A percentile compares a stretch with the other conserved stretches of the same genome.
Conservation (phyloP, 2,888 invertebrate species). For the Pandemis corylana region DNA sequence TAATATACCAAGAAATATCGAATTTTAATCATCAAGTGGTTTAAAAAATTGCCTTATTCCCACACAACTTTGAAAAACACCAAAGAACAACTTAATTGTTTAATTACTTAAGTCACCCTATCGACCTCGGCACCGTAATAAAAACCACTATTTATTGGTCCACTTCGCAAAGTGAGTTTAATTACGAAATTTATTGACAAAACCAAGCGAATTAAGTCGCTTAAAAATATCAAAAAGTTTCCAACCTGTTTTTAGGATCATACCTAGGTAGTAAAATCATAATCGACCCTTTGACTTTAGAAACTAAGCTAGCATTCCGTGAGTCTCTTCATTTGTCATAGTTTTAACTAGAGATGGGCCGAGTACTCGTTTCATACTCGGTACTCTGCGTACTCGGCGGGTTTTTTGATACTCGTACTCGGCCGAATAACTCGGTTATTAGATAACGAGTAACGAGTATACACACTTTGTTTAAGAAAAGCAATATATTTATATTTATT, state of each 20-base stretch:
- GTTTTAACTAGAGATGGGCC: too few species aligned
- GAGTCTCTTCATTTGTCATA: too few species aligned
- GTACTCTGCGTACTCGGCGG: too few species aligned
- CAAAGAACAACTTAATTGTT: conserved; percentile 1
- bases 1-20: not conserved
- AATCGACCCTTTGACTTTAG: too few species aligned
- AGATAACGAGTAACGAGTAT: too few species aligned
- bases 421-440: too few species aligned
- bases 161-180: conserved; percentile 6
- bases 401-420: too few species aligned
- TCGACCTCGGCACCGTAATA: conserved; percentile 8
- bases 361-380: too few species aligned
- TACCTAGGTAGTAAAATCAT: not conserved
- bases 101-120: conserved; percentile 19
- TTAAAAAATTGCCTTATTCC: not conserved
- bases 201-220: conserved; percentile 12
- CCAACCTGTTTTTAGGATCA: conserved; percentile 1
- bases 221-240: not conserved
- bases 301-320: too few species aligned
- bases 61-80: not conserved
- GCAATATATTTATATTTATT: too few species aligned
- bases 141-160: conserved; percentile 17
- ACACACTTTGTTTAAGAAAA: too few species aligned
- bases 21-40: not conserved
- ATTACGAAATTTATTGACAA: conserved; percentile 19